phyloP scores from a whole-genome alignment of 2,888 invertebrate genomes.

The Helicoverpa assulta region DNA sequence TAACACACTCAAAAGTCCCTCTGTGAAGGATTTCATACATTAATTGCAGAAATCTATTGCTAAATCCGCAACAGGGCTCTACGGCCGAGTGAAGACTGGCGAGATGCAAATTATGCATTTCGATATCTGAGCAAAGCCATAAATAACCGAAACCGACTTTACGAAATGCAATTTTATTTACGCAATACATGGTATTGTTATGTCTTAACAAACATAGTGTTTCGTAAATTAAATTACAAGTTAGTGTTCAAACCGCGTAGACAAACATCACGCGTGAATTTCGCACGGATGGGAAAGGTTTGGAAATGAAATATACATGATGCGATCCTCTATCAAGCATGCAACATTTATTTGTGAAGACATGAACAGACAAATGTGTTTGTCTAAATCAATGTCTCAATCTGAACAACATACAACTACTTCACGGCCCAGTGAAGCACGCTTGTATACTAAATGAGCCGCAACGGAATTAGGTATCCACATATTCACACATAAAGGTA shows the following conservation, averaged over 20 bases:
- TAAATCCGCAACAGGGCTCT: conserved; percentile 48
- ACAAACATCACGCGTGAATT: conserved; percentile 16
- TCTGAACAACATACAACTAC: conserved; percentile 72
- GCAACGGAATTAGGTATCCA: conserved; percentile 69
- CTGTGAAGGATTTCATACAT: conserved; percentile 64
- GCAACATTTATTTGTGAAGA: conserved; percentile 36
- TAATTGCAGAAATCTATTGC: conserved; percentile 61
- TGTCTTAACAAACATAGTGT: conserved; percentile 5
- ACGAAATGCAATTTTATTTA: conserved; percentile 29
- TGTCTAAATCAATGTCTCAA: conserved; percentile 75
- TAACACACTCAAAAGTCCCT: conserved; percentile 76
- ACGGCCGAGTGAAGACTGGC: conserved; percentile 43
- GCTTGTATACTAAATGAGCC: conserved; percentile 75
- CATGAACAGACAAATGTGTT: conserved; percentile 50
- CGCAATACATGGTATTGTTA: conserved; percentile 7
- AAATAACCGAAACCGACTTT: conserved; percentile 28
- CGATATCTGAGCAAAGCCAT: conserved; percentile 28
- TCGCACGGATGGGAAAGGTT: conserved; percentile 10
- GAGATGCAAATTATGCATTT: conserved; percentile 34
- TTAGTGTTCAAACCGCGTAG: conserved; percentile 15
- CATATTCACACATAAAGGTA: conserved; percentile 54
- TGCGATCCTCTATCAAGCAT: conserved; percentile 4
- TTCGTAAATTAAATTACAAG: conserved; percentile 18
- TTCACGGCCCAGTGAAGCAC: conserved; percentile 75
- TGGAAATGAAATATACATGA: background rate